Base-by-base conservation (phyloP, 92 coral and sea anemone species). In the Isaurus tuberculatus region DNA sequence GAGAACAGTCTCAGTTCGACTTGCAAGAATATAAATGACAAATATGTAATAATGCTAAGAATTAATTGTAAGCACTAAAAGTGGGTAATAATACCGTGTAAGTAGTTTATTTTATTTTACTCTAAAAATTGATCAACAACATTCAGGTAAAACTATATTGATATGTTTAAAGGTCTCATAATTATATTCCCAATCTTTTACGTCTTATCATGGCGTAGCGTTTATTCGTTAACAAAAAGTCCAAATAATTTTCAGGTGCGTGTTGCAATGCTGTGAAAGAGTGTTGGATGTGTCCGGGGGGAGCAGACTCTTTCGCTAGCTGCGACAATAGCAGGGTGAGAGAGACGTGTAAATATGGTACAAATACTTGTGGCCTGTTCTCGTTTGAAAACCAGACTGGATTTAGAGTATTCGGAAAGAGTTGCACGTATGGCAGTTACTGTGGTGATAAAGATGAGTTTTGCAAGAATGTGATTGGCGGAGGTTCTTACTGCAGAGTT, bases 221-320 rank as follows among this genome's bases (percentile, higher is more conserved):
- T 55, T 20, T 6, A 55, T 55, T 55, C 23, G 23, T 19, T 55
- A 19, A 40, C 63, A 4, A 6, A 20, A 55, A 19, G 63, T 55
- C 25, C 63, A 19, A 19, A 55, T 3, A 31, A 32, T 46, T 73
- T 48, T 31, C 61, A 73, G 79, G 37, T 49, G 63, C 30, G 40
- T 73, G 42, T 9, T 16, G 79, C 43, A 33, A 29, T 26, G 64
- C 81, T 53, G 69, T 75, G 19, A 75, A 33, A 51, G 81, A 75
- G 19, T 75, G 81, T 61, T 75, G 81, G 81, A 75, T 75, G 68
- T 75, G 69, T 57, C 81, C 67, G 4, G 81, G 81, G 2, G 81
- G 81, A 0, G 81, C 42, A 25, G 4, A 20, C 31, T 75, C 81
- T 31, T 75, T 75, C 28, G 30, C 68, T 14, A 34, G 33, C 1